Evolutionary conservation across 2,113 vertebrate genomes (phyloP), one percentile per base, ranked within the genome.

Genomic region (Rhinopomastus cyanomelas): DNA sequence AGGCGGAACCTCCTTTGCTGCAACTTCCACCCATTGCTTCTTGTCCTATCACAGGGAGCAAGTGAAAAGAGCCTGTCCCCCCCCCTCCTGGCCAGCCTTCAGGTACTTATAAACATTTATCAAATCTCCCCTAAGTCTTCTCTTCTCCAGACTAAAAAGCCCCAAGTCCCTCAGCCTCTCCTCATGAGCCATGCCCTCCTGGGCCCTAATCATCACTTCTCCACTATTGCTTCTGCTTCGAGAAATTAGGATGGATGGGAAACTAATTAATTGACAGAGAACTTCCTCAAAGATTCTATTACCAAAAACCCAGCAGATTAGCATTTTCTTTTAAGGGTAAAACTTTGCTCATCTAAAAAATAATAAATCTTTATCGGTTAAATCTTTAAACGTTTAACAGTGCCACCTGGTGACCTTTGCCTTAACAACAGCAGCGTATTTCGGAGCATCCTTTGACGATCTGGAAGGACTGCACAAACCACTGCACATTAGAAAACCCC

Each of bases 391-490:
- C 71, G 83, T 95, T 92, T 96, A 95, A 95, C 90, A 96, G 77
- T 91, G 92, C 93, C 95, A 92, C 84, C 95, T 95, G 89, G 93
- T 95, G 95, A 96, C 92, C 93, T 79, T 73, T 90, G 88, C 88
- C 93, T 84, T 95, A 96, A 95, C 88, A n/a, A 34, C 94, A 95
- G 66, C 68, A 13, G 5, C 36, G 4, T 17, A 21, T 52, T 79
- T 36, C 12, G 23, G 36, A 91, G 73, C 36, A 25, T 29, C 77
- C 76, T 18, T 34, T 2, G 30, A 19, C 56, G 65, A 42, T 30
- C 57, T 30, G 34, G 34, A 56, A 37, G 46, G 19, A 5, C n/a
- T 59, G 51, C 11, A 7, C 34, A 16, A 32, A 56, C 56, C 13
- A 6, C n/a, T 42, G 22, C 0, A 0, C 2, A 0, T 9, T 26